Base-by-base conservation (phyloP, 23 tunicate genomes). In the Botrylloides violaceus region DNA sequence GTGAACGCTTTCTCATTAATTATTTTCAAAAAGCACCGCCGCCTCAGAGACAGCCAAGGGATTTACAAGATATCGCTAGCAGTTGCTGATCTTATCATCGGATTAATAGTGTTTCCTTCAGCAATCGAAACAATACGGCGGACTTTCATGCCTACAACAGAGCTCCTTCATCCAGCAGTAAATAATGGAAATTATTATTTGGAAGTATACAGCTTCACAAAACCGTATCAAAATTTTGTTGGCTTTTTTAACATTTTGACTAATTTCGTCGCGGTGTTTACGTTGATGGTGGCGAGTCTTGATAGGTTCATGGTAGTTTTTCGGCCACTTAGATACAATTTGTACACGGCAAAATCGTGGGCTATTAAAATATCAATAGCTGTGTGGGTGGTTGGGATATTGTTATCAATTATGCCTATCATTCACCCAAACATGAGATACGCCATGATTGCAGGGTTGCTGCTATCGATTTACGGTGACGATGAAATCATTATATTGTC, bases 21-120 rank as follows among this genome's bases (percentile, higher is more conserved):
- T 60, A 35, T 72, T 2, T 71, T 71, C 43, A 26, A 26, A 12
- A 71, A 33, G 23, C 71, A 71, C 71, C 25, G 49, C 0, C 61
- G 61, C 29, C 78, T 80, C 19, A 34, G 84, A 60, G 76, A 80
- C 72, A 80, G 84, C 3, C 84, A 80, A 59, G 84, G 84, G 56
- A 37, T 72, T 27, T 80, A 71, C 71, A 80, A 80, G 49, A 37
- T 80, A 26, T 71, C 78, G 27, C 58, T 80, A 24, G 84, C 84
- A 1, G 23, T 35, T 1, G 84, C 78, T 21, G 84, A 80, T 61
- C 50, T 71, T 9, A 39, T 80, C 12, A 75, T 72, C 47, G 84
- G 84, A 1, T 50, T 64, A 5, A 36, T 80, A 6, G 84, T 80
- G 26, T 33, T 80, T 0, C 84, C 84, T 38, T 38, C 77, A 22